Base-by-base conservation (phyloP, 2,888 invertebrate genomes). In the Mythimna impura region DNA sequence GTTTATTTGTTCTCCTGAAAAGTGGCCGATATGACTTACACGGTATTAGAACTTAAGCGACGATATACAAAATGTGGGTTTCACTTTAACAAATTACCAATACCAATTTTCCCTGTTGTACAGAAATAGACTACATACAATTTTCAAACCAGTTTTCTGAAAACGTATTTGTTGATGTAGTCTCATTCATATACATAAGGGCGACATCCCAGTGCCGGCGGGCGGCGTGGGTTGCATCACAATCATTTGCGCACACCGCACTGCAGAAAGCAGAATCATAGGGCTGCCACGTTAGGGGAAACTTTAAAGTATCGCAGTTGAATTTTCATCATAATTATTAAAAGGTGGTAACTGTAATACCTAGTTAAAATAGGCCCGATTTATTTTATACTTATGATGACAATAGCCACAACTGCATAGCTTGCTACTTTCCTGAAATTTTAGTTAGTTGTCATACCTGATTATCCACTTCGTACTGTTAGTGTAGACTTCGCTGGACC, bases 201-300 rank as follows among this genome's bases (percentile, higher is more conserved):
- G 69, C 64, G 72, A 57, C 67, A 73, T 66, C 62, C 47, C 81
- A 76, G 69, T 65, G 80, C 65, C 67, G 74, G 20, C 20, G 50
- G 20, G 17, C 70, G 64, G 74, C 83, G 58, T 62, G 69, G 57
- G 81, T 88, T 88, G 79, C 87, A 79, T 87, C 88, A 88, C 82
- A 54, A 68, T 75, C 73, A 64, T 79, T 78, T 65, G 73, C 70
- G 67, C 64, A 75, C 73, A 73, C 71, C 86, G 66, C 81, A 76
- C 36, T 73, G 74, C 85, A 68, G 3, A 70, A 25, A 40, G 65
- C 25, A 22, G 6, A 5, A 3, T 0, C 0, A 1, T 22, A 86
- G 82, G 84, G 81, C 22, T 81, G 69, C 10, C 8, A 17, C 12
- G 9, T 30, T 9, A 9, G 1, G 17, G 40, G 47, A 65, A 40